Conservation (phyloP, 2,888 invertebrate species). For the Amphipoea lucens region DNA sequence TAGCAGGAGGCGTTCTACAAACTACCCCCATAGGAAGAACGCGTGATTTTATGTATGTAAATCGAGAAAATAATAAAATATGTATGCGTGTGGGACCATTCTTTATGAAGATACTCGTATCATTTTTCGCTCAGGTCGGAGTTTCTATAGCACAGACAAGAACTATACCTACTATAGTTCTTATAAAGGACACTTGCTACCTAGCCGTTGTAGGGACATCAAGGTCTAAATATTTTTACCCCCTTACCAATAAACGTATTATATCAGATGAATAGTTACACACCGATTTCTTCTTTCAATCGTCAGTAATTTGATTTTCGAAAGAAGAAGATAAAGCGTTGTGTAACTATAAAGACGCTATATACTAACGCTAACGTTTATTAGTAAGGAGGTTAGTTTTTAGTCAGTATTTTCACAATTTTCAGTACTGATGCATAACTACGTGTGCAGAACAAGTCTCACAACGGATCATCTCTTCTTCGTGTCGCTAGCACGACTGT, state of each 20-base stretch:
- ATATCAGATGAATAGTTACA: no score
- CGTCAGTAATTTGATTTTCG: no score
- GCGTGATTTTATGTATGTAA: background rate
- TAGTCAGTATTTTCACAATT: background rate
- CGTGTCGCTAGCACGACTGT: background rate
- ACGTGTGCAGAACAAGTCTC: background rate
- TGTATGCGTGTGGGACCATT: background rate
- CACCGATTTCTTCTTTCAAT: no score
- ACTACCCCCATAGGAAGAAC: no score
- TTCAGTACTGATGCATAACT: background rate
- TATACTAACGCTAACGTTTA: no score
- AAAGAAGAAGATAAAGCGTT: no score
- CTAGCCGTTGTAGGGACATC: background rate
- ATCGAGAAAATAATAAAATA: slow-evolving; percentile 4
- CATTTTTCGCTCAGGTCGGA: background rate
- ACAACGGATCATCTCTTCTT: background rate
- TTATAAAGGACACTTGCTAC: slow-evolving; percentile 15
- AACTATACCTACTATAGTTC: no score
- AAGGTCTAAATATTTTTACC: background rate
- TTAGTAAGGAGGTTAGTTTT: no score
- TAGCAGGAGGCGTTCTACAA: background rate
- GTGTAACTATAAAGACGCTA: no score
- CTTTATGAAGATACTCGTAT: background rate
- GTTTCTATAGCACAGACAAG: background rate
- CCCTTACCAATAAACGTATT: no score